A percentile compares a stretch with the other conserved stretches of the same genome.
Evolutionary conservation across 1,140 invertebrate genomes (phyloP).

Genomic region (Coelopa frigida): DNA sequence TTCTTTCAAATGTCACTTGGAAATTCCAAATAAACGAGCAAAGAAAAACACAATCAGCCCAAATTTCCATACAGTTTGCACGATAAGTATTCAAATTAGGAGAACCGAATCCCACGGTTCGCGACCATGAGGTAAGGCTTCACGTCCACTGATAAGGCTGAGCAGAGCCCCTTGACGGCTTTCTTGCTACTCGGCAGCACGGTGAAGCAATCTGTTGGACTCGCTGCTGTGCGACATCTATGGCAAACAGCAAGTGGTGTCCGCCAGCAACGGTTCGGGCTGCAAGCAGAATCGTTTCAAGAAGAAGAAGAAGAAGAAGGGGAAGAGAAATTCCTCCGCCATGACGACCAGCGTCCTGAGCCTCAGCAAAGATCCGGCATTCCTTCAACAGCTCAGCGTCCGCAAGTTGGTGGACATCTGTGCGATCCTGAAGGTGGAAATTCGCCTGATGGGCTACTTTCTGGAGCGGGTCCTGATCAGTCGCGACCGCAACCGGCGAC

Average conservation of each 20-base stretch:
- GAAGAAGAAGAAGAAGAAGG: conserved; percentile 6
- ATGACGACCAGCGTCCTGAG: too few species aligned
- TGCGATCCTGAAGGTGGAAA: conserved; percentile 32
- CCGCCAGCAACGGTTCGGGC: too few species aligned
- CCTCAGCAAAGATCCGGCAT: conserved; percentile 2
- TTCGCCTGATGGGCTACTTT: conserved; percentile 28
- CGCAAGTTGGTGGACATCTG: conserved; percentile 25
- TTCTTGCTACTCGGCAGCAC: neutral
- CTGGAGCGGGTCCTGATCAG: conserved; percentile 24
- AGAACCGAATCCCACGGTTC: too few species aligned
- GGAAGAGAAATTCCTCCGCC: neutral
- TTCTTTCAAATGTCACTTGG: too few species aligned
- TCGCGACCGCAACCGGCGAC: conserved; percentile 21
- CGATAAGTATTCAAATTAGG: too few species aligned
- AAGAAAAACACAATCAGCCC: too few species aligned
- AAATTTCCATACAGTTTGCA: too few species aligned
- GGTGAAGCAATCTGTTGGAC: conserved; percentile 26
- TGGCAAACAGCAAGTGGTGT: conserved; percentile 29
- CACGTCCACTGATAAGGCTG: too few species aligned
- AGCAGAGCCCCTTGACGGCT: too few species aligned
- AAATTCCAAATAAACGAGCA: too few species aligned
- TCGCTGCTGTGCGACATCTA: conserved; percentile 37
- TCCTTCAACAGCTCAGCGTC: conserved; percentile 12
- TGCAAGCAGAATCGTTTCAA: conserved; percentile 12
- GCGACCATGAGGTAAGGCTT: too few species aligned